Conservation (phyloP, 37 sponge, comb jelly and placozoan species). For the Bolinopsis microptera region DNA sequence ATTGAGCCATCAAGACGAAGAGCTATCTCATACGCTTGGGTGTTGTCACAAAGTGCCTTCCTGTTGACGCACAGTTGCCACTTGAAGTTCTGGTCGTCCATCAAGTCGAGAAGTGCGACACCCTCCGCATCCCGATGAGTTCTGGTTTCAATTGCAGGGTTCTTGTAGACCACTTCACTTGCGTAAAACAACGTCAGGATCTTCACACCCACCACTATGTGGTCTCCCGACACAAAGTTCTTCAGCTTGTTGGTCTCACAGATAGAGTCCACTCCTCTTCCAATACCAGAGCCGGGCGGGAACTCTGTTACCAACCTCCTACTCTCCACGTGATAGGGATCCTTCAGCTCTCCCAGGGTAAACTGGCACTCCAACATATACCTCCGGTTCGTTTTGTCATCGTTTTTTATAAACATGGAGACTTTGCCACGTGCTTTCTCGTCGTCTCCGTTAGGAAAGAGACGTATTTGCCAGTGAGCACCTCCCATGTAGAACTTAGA, state of each 20-base stretch:
- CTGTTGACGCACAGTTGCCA: slow-evolving; percentile 47
- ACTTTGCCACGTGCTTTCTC: slow-evolving; percentile 16
- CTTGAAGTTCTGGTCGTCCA: slow-evolving; percentile 50
- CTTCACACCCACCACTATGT: slow-evolving; percentile 29
- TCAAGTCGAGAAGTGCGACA: not conserved
- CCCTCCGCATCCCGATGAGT: not conserved
- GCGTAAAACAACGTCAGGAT: slow-evolving; percentile 22
- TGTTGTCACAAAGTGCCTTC: slow-evolving; percentile 41
- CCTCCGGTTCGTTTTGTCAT: slow-evolving; percentile 27
- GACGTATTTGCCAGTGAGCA: not conserved
- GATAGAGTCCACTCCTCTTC: slow-evolving; percentile 38
- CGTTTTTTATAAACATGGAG: slow-evolving; percentile 30
- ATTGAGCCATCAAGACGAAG: slow-evolving; percentile 29
- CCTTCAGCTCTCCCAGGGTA: slow-evolving; percentile 53
- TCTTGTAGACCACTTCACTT: slow-evolving; percentile 18
- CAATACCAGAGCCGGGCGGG: slow-evolving; percentile 8
- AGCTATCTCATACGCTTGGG: slow-evolving; percentile 9
- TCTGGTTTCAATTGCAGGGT: not conserved
- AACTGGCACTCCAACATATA: slow-evolving; percentile 58
- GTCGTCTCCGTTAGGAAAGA: slow-evolving; percentile 52
- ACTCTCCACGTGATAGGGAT: slow-evolving; percentile 53
- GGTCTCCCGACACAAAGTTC: slow-evolving; percentile 41
- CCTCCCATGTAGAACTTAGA: slow-evolving; percentile 53
- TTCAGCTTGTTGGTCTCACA: slow-evolving; percentile 38
- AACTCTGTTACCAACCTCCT: slow-evolving; percentile 45